Conservation (phyloP, 2,888 invertebrate genomes). For the Himalopsyche kuldschensis region DNA sequence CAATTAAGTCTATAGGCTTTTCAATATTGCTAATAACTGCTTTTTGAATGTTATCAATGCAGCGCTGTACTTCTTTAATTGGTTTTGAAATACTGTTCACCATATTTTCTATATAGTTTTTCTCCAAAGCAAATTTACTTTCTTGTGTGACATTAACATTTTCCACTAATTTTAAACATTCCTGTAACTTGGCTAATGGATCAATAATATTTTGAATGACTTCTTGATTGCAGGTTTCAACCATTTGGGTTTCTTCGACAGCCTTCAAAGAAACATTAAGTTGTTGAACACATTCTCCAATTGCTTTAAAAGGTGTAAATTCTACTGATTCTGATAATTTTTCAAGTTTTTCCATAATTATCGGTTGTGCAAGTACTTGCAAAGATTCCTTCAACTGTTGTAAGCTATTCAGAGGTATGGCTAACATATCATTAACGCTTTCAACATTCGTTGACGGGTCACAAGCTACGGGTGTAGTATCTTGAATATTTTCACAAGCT, state of each 20-base stretch:
- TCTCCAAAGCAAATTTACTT: not conserved
- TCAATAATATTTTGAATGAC: not conserved
- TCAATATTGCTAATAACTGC: not conserved
- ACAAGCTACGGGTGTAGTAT: not conserved
- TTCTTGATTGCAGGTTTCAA: not conserved
- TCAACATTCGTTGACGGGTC: not conserved
- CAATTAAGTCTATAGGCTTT: not conserved
- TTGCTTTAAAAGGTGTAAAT: conserved; percentile 11
- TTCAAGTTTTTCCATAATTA: not conserved
- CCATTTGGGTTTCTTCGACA: not conserved
- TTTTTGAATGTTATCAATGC: conserved; percentile 47
- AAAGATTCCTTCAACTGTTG: not conserved
- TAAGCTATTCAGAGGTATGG: not conserved
- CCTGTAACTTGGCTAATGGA: not conserved
- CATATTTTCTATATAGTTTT: not conserved
- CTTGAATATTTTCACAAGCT: not conserved
- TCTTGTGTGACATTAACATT: not conserved
- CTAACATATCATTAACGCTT: not conserved
- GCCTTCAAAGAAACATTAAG: not conserved
- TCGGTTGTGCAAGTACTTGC: not conserved
- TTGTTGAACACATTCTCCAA: conserved; percentile 8
- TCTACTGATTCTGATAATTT: conserved; percentile 19
- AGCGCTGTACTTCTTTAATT: conserved; percentile 38
- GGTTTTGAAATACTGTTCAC: conserved; percentile 10
- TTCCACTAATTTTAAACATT: not conserved